Evolutionary conservation across 2,113 vertebrate genomes (phyloP), one percentile per base, ranked within the genome.

Genomic region (Rattus rattus): DNA sequence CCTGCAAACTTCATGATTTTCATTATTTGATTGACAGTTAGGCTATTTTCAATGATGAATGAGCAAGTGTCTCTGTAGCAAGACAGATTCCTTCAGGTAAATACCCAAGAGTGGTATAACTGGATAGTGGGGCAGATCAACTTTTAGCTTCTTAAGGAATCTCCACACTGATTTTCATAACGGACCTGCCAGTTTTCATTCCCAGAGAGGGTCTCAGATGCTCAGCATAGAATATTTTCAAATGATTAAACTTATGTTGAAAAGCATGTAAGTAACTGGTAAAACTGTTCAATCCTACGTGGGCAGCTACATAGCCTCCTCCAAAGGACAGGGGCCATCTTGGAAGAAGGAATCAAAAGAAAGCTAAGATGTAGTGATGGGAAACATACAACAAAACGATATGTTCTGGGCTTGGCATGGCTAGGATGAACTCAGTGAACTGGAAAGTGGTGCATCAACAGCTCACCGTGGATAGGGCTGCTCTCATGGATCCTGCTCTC

Each of bases 171-270:
- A 43, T 75, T 75, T 43, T 11, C 20, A 10, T 43, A 43, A 9
- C 5, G 39, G 39, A 10, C 43, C 20, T 2, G 1, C 20, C 20
- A 43, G 26, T 4, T 11, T n/a, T 28, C n/a, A 22, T 49, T 90
- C 83, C 72, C 47, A 94, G 30, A 70, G 11, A 94, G 4, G 7
- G 12, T 94, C 8, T 59, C n/a, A 77, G 75, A 85, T 56, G 81
- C 88, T 90, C 47, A 30, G n/a, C 11, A 63, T 28, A 1, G 33
- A 92, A 81, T 90, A 90, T 85, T 93, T 97, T 92, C 24, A 96
- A 80, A 52, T 90, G 2, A 97, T 84, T 70, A 52, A 49, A 90
- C 12, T 83, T 93, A 59, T 22, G 22, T 92, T 54, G 24, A 16
- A 95, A 65, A 96, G 73, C 72, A 80, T 92, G 39, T 56, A 65